Evolutionary conservation across 2,113 vertebrate species (phyloP), one percentile per base, ranked within the genome.

Genomic region (Puntigrus tetrazona): DNA sequence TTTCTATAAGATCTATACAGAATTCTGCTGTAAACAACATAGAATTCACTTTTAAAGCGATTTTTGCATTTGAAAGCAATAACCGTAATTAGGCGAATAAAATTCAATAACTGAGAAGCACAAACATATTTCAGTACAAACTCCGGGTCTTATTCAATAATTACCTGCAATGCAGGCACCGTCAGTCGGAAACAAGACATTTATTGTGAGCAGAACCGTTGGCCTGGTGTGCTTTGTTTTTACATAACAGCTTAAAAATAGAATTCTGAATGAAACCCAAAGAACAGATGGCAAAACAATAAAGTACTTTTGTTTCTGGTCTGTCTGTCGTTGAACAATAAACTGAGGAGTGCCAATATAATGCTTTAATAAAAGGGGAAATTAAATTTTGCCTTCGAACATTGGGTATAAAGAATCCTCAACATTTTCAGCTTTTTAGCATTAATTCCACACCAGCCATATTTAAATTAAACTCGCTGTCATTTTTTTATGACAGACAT

Each of bases 201-300:
- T 43, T 73, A 73, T 7, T 25, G n/a, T 8, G 10, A 43, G 69
- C 38, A 0, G 0, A 73, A 43, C 7, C 13, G 13, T 43, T 43
- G 69, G 69, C 69, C 22, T 25, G 69, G 10, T 43, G 5, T 73
- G 69, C 69, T 73, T 73, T 73, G n/a, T 43, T 73, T 72, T 73
- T 25, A 27, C 38, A 72, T 45, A 43, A 45, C n/a, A 27, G 70
- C 38, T 43, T 72, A 45, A 73, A 72, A 73, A 73, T 45, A 45
- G 70, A 45, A 27, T 45, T 73, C 5, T 25, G 5, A 72, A 72
- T 43, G 11, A 45, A 73, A 45, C n/a, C 13, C 38, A 73, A 45
- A 73, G 38, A 73, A 73, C 70, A 73, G 70, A 73, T 45, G 70
- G 70, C 11, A 16, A 72, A 43, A 72, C 65, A 43, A 65, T 14